Evolutionary conservation across 2,797 vertebrate genomes (phyloP), one percentile per base, ranked within the genome.

Genomic region (Coracias cyanogaster): DNA sequence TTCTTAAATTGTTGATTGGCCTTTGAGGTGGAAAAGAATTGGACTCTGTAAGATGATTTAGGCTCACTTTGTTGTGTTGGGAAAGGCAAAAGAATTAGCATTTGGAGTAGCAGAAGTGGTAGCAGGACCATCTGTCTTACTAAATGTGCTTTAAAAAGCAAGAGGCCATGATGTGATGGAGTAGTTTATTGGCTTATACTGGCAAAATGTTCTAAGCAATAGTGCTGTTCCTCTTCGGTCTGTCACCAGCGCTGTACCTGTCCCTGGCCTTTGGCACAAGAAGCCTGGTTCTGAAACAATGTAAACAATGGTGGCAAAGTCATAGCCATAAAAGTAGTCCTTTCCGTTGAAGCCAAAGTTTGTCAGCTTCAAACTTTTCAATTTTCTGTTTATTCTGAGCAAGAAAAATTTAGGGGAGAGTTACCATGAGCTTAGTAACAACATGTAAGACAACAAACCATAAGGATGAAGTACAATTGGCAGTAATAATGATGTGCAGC

Each of bases 61-160:
- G 41, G 26, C 41, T 83, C 15, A 0, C 14, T 16, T 29, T 12
- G 18, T 39, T 0, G 0, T 6, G 7, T n/a, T 0, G 0, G 31
- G 28, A 73, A 45, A 45, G 29, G 82, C 51, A 58, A 6, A 58
- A 67, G 39, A 17, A 41, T 37, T 3, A 12, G 11, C 61, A 49
- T 46, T 37, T 45, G 61, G 52, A 76, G 74, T 41, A 51, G 54
- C 43, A 25, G 43, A 52, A 20, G 52, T 57, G 26, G 31, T 28
- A 41, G 24, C 41, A 69, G 58, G 21, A 48, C 61, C 77, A 20
- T 79, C 66, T 85, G 54, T 58, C 51, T 39, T 35, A 15, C 24
- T 41, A 15, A 58, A 46, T 8, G 25, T 10, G 21, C 33, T 69
- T 49, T 43, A 24, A 31, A 71, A 35, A 78, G 54, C 25, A 49